Evolutionary conservation across 2,888 invertebrate species (phyloP).

Genomic region (Polyommatus icarus): DNA sequence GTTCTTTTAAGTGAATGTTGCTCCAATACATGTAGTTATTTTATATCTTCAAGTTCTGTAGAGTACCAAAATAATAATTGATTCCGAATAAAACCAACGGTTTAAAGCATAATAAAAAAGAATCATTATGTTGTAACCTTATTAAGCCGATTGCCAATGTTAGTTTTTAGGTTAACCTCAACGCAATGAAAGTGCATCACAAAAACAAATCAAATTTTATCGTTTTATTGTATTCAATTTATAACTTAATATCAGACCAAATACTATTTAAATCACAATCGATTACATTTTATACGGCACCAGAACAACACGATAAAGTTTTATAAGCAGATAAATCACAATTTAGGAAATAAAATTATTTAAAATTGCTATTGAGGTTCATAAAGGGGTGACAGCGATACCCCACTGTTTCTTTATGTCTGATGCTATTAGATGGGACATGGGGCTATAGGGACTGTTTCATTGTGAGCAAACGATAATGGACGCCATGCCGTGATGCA

Average conservation of each 20-base stretch:
- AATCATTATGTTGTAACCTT: neutral
- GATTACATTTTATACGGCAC: slow-evolving; percentile 41
- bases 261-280: slow-evolving; percentile 42
- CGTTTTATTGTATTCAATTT: slow-evolving; percentile 23
- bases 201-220: slow-evolving; percentile 16
- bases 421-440: slow-evolving; percentile 65
- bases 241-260: slow-evolving; percentile 19
- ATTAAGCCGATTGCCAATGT: neutral
- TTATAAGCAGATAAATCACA: slow-evolving; percentile 43
- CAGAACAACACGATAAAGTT: slow-evolving; percentile 42
- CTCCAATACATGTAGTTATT: no score
- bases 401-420: slow-evolving; percentile 76
- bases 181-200: neutral
- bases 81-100: no score
- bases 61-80: no score
- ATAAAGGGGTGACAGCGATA: slow-evolving; percentile 74
- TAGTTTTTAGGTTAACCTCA: neutral
- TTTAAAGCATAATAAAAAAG: neutral
- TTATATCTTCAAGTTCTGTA: no score
- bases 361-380: slow-evolving; percentile 52
- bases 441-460: slow-evolving; percentile 65
- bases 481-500: slow-evolving; percentile 71
- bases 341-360: slow-evolving; percentile 48
- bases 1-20: no score
- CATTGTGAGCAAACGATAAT: slow-evolving; percentile 76